Evolutionary conservation across 2,888 invertebrate genomes (phyloP), one percentile per base, ranked within the genome.

Genomic region (Chymomyza procnemis): DNA sequence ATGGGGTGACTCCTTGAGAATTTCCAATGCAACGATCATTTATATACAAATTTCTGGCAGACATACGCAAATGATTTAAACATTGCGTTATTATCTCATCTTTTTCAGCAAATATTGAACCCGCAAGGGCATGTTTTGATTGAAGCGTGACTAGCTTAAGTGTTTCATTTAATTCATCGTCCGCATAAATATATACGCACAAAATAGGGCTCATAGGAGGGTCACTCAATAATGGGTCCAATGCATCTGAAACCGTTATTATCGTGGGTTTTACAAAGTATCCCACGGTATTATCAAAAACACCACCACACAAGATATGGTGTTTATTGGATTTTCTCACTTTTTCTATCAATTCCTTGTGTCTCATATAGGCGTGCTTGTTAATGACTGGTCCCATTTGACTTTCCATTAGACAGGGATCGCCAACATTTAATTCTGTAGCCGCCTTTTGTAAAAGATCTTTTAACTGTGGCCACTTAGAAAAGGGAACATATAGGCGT

Each of bases 1-100:
- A 75, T 6, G 75, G 74, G 1, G 71, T 67, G 26, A 74, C 4
- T 1, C 71, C 74, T 5, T 34, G 1, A 1, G 41, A 21, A 57
- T 60, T 67, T 9, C 74, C 75, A 2, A 75, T 74, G 50, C 74
- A 74, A 12, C 75, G 71, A 34, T 74, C 75, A 46, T 75, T 74
- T 18, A 74, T 67, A 62, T 74, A 74, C 5, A 74, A 60, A 67
- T 74, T 74, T 34, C 74, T 74, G 54, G 74, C 74, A 8, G 71
- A 60, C 74, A 74, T 74, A 12, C 74, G 75, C 30, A 74, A 48
- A 5, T 67, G 59, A 41, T 67, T 71, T 0, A 74, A 41, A 19
- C 75, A 75, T 19, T 63, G 64, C 1, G 59, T 60, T 18, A 74
- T 71, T 14, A 75, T 61, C 30, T 71, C 75, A 22, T 75, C 67